Conservation (phyloP, 2,113 vertebrate species). For the Toxotes jaculatrix region DNA sequence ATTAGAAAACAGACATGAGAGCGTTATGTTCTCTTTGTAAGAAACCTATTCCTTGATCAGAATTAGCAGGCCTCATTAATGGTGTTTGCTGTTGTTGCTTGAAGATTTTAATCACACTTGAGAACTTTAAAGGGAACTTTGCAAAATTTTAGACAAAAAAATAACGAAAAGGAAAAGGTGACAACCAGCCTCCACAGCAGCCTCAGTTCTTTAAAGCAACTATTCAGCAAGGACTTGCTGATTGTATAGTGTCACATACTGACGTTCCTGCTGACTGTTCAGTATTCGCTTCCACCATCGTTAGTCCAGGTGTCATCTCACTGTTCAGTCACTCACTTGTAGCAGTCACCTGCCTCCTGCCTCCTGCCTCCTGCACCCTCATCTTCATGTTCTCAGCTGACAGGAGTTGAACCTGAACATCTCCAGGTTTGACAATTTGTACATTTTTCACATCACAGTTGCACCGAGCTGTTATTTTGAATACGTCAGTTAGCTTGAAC, state of each 20-base stretch:
- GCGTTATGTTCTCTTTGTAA: not conserved
- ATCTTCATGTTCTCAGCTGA: not conserved
- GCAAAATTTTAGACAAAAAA: not conserved
- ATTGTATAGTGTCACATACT: slow-evolving; percentile 17
- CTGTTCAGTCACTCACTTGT: not conserved
- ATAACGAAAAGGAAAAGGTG: not conserved
- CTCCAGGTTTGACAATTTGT: not conserved
- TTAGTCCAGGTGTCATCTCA: slow-evolving; percentile 25
- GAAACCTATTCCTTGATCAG: not conserved
- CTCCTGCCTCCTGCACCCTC: no score
- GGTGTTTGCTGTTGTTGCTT: not conserved
- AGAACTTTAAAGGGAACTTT: not conserved
- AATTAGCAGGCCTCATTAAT: not conserved
- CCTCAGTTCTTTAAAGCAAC: slow-evolving; percentile 18
- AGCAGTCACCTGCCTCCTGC: slow-evolving; percentile 22
- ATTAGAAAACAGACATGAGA: no score
- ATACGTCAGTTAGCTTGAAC: slow-evolving; percentile 4
- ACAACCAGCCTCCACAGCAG: not conserved
- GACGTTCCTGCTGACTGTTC: slow-evolving; percentile 26
- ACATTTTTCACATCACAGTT: not conserved
- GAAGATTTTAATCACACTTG: not conserved
- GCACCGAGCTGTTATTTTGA: not conserved
- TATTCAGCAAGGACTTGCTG: not conserved
- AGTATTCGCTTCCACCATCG: not conserved
- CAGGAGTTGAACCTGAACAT: not conserved